Conservation (phyloP, 2,113 vertebrate species). For the Tenebrosternarchus preto region DNA sequence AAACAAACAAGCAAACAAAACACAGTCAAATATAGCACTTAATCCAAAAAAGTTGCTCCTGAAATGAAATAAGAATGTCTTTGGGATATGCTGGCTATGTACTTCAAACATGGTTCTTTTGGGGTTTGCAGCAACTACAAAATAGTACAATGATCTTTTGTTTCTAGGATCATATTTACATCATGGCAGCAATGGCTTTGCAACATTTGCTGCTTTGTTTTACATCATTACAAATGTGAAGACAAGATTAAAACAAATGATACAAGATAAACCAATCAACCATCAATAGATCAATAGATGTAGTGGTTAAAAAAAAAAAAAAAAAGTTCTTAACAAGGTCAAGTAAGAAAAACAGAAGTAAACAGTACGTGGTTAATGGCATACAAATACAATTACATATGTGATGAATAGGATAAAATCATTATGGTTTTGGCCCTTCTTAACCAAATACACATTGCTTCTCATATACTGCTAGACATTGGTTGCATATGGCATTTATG, state of each 20-base stretch:
- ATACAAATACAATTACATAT: constrained; percentile 17
- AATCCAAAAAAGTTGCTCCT: not conserved
- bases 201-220: not conserved
- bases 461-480: not conserved
- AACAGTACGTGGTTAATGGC: constrained; percentile 13
- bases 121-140: not conserved
- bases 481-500: not conserved
- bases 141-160: not conserved
- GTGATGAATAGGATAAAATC: constrained; percentile 19
- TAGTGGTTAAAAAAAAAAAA: constrained; percentile 2
- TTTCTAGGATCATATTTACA: constrained; percentile 28
- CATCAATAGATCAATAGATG: constrained; percentile 20
- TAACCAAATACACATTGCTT: constrained; percentile 1
- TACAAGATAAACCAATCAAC: constrained; percentile 34
- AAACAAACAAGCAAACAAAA: too few relatives aligned
- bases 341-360: not conserved
- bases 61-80: not conserved
- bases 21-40: too few relatives aligned
- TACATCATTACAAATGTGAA: constrained; percentile 8
- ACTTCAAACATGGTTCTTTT: not conserved
- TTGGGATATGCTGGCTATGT: not conserved
- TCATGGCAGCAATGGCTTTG: constrained; percentile 17
- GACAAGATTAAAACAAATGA: constrained; percentile 10
- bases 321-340: constrained; percentile 5
- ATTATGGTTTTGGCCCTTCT: not conserved